Evolutionary conservation across 2,797 vertebrate genomes (phyloP), one percentile per base, ranked within the genome.

Genomic region (Falco naumanni): DNA sequence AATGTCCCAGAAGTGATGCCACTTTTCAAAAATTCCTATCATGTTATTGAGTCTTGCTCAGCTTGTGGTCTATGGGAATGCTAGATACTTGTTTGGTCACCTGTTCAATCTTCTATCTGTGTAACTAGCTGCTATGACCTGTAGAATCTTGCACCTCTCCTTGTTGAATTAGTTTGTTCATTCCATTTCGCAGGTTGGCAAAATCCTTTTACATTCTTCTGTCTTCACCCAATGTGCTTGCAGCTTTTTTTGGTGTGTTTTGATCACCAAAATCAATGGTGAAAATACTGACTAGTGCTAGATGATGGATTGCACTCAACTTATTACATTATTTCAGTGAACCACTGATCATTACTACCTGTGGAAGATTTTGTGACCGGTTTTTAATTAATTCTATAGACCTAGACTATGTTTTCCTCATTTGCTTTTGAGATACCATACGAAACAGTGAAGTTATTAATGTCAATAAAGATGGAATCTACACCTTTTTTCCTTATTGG

Each of bases 371-470:
- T 79, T 87, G 76, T 54, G 47, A 65, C 13, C 43, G n/a, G 37
- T 61, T 92, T 87, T 53, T 64, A 90, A 87, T 66, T 60, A 34
- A 61, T 75, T 94, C 87, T 86, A 31, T 84, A 69, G 90, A 84
- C 43, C 37, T 51, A 61, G 47, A 57, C 41, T 78, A 15, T 53
- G 61, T 71, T 92, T 90, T 92, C 5, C 37, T 47, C 26, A 47
- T 63, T 90, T 80, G 13, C 24, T 80, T 94, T 53, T 25, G 56
- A 87, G 43, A 48, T 63, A 37, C 8, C 8, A 3, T 65, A n/a
- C 34, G 39, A 87, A 91, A 64, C 31, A 80, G 10, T 70, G 31
- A 84, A 47, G 28, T 83, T 87, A 83, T 53, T 91, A 16, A 71
- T 85, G 45, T 19, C 60, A 83, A 37, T 91, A 65, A 57, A n/a